These are phyloP conservation scores for Tenualosa thibaudeaui DNA, from an alignment of 2,797 vertebrate species.

Conservation along the genomic window DNA sequence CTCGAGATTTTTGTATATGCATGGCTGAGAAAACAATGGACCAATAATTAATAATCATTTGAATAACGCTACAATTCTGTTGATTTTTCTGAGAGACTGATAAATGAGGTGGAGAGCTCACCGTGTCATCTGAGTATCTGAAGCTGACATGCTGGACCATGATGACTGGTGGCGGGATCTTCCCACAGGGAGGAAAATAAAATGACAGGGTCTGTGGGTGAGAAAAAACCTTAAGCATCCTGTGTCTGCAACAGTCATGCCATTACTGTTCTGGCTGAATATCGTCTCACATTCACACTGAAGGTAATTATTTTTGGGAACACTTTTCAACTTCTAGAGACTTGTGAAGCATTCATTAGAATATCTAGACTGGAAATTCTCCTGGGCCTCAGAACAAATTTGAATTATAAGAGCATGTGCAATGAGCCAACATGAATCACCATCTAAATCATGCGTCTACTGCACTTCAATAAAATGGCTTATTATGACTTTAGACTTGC, in stretches of 20 bases:
- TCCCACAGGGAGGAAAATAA: conserved; percentile 95
- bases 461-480: not conserved
- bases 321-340: not conserved
- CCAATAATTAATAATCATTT: not conserved
- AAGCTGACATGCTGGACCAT: conserved; percentile 99
- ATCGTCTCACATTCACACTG: no score
- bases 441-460: no score
- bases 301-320: not conserved
- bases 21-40: conserved; percentile 71
- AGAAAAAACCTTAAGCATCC: not conserved
- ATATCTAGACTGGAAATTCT: not conserved
- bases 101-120: conserved; percentile 64
- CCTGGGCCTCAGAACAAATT: not conserved
- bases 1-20: conserved; percentile 93
- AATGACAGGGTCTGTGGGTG: conserved; percentile 90
- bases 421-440: not conserved
- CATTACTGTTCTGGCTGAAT: not conserved
- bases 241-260: not conserved
- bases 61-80: not conserved
- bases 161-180: conserved; percentile 98
- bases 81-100: not conserved
- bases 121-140: conserved; percentile 87
- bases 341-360: not conserved
- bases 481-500: not conserved
- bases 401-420: not conserved